Conservation (phyloP, 2,888 invertebrate genomes). For the Lumbricus terrestris region DNA sequence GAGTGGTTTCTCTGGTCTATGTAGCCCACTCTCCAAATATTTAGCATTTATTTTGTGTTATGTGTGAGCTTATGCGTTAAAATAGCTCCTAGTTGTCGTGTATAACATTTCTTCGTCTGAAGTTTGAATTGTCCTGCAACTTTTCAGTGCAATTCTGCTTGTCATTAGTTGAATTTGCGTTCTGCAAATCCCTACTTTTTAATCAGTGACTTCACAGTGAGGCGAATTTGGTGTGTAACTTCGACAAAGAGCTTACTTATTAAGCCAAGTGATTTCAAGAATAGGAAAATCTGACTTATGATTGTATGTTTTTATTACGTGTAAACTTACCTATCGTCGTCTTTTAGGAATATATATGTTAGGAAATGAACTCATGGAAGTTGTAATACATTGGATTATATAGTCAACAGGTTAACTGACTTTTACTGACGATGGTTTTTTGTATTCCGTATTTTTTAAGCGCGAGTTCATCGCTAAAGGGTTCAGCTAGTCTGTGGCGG, state of each 20-base stretch:
- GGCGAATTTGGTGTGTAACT: background rate
- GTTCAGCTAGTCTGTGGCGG: background rate
- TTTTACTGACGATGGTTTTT: too few relatives aligned
- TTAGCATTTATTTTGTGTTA: background rate
- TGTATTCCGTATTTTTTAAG: too few relatives aligned
- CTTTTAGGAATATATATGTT: background rate
- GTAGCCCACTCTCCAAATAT: background rate
- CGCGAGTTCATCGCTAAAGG: too few relatives aligned
- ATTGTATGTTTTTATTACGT: background rate
- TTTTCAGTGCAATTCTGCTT: background rate
- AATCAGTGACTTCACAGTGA: background rate
- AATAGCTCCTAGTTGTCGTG: background rate
- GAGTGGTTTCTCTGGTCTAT: background rate
- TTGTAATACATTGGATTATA: background rate
- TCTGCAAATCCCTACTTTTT: background rate
- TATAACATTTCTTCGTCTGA: background rate
- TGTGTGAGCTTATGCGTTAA: background rate
- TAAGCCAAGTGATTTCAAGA: background rate
- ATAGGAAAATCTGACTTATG: background rate
- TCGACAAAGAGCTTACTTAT: background rate
- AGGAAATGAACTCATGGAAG: background rate
- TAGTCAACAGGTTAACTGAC: too few relatives aligned
- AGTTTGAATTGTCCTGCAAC: background rate
- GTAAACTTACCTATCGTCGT: background rate
- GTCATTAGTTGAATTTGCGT: background rate